Percentiles rank a stretch among this genome's conserved stretches.
Conservation (phyloP, 2,888 invertebrate species). For the Tetranychus truncatus region DNA sequence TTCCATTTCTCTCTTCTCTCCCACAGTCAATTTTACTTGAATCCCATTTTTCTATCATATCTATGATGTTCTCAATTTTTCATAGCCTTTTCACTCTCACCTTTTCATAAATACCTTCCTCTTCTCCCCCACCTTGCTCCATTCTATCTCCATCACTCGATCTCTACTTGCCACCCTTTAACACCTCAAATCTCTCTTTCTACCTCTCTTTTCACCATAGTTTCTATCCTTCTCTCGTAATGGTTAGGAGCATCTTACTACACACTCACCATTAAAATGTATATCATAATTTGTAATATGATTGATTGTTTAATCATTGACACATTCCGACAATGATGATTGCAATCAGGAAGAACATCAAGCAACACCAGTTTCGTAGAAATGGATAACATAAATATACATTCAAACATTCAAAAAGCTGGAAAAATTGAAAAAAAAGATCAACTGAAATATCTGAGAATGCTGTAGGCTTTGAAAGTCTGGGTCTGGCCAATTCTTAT, state of each 20-base stretch:
- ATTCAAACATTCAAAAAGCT: too few species aligned
- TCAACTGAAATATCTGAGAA: not conserved
- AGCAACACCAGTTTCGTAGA: not conserved
- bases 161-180: not conserved
- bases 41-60: not conserved
- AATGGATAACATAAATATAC: not conserved
- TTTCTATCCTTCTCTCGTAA: not conserved
- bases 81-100: not conserved
- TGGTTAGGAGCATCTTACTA: not conserved
- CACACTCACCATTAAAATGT: not conserved
- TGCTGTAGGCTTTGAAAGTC: not conserved
- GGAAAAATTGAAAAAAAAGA: not conserved
- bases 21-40: not conserved
- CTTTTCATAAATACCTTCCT: not conserved
- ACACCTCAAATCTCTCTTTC: not conserved
- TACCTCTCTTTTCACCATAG: not conserved
- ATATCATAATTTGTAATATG: not conserved
- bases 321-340: constrained; percentile 1
- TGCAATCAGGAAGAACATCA: not conserved
- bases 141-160: not conserved
- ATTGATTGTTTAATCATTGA: not conserved
- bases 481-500: not conserved
- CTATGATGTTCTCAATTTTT: not conserved
- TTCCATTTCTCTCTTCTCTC: not conserved
- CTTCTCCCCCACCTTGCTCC: not conserved